Evolutionary conservation across 2,113 vertebrate genomes (phyloP), one percentile per base, ranked within the genome.

Genomic region (Tor tambroides): DNA sequence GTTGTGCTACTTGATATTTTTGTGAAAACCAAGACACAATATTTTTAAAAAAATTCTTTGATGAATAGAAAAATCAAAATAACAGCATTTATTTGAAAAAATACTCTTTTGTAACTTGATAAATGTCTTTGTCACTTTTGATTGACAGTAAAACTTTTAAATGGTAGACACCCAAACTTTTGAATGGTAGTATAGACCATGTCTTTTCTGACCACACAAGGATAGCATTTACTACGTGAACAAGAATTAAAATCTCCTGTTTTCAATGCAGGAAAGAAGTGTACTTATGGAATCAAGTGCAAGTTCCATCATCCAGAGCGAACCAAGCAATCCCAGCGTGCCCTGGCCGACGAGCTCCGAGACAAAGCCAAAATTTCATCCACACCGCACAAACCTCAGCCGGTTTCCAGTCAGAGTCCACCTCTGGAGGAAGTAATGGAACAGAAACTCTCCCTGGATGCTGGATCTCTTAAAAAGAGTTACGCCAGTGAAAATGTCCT

Each of bases 241-340:
- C 51, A 49, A 28, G 10, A 61, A 21, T 15, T 23, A 28, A 43
- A 26, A 17, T 69, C 9, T 69, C 80, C 35, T 5, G 10, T 85
- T 76, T 89, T 38, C 7, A 77, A 51, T 30, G 19, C 91, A 99
- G 98, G 98, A n/a, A 98, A 95, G 90, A 99, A 99, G 78, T 99
- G 98, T 84, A 99, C 98, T 1, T 99, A 96, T 0, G 98, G 98
- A 19, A 95, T 97, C 89, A 99, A 98, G 90, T 99, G 98, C 87
- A 97, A 98, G 17, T 99, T 96, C 91, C 95, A 95, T 89, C 98
- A 99, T 82, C 96, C 97, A 0, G 97, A 98, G 77, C 94, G 97
- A 83, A 92, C 92, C 5, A 97, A 96, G 90, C 97, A 97, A 76
- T 95, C 96, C 15, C 96, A 96, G 84, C 95, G 95, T 76, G 93